A percentile compares a stretch with the other conserved stretches of the same genome.
Conservation (phyloP, 2,113 vertebrate species). For the Siniperca chuatsi region DNA sequence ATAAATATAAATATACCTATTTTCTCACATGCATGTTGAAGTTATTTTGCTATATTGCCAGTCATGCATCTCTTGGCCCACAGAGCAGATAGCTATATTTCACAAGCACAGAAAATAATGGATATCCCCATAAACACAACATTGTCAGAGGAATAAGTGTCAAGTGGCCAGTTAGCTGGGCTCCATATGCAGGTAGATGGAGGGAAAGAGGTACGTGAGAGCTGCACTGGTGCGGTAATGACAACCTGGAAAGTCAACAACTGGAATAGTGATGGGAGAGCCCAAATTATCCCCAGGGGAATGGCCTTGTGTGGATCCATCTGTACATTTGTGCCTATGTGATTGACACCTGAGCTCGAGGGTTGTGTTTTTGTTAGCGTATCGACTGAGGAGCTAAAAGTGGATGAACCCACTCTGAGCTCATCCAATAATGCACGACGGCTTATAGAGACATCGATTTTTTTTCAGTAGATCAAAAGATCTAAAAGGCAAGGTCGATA, state of each 20-base stretch:
- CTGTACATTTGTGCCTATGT: constrained; percentile 1
- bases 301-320: not conserved
- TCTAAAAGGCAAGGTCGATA: constrained; percentile 24
- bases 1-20: not conserved
- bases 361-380: constrained; percentile 48
- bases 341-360: constrained; percentile 26
- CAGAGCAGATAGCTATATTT: constrained; percentile 13
- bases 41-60: not conserved
- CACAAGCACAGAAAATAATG: constrained; percentile 18
- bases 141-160: constrained; percentile 46
- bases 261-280: constrained; percentile 38
- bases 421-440: constrained; percentile 41
- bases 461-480: constrained; percentile 48
- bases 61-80: not conserved
- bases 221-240: constrained; percentile 46
- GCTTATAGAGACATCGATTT: constrained; percentile 49
- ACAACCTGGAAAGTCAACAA: constrained; percentile 50
- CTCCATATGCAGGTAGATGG: constrained; percentile 32
- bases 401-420: constrained; percentile 43
- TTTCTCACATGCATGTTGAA: not conserved
- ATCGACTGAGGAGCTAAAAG: constrained; percentile 56
- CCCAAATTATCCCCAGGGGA: constrained; percentile 28
- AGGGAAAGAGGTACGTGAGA: constrained; percentile 22
- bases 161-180: constrained; percentile 54
- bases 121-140: constrained; percentile 28